Evolutionary conservation across 2,797 vertebrate species (phyloP), one percentile per base, ranked within the genome.

Genomic region (Pangasius krempfi): DNA sequence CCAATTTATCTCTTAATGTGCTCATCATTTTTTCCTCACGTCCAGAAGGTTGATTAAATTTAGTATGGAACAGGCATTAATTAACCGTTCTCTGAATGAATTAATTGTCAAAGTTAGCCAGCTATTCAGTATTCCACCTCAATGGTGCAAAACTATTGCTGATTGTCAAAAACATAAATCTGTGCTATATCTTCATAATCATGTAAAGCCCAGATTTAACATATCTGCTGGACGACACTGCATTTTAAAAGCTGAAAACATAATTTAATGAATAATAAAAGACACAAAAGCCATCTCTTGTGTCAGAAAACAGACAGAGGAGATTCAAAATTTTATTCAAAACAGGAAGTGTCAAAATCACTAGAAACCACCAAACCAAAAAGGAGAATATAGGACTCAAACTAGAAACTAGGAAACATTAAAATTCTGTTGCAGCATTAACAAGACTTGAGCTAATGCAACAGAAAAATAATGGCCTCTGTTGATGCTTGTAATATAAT

Each of bases 41-140:
- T 75, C 33, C 54, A 58, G 27, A 80, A 81, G 40, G 76, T 86
- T 83, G 66, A 86, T 86, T 73, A 89, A 73, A 89, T 88, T 88
- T 64, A 54, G 20, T 76, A 16, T n/a, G 72, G 60, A 62, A 25
- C 16, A 75, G 70, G 70, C 56, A 76, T 83, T 83, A 70, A 76
- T 89, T 76, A 86, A 86, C 66, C 54, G 47, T 27, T 52, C 30
- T 82, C 44, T 27, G 9, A 83, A 66, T 66, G 8, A 58, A 62
- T 75, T 62, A 73, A 81, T 62, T 64, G n/a, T 80, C 75, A 54
- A 62, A 86, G 18, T 66, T 81, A 44, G 47, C 33, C 76, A 30
- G 64, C 76, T 81, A 56, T 60, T 62, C 66, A 50, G 40, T 25
- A 37, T 82, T 89, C 76, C 20, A 47, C 22, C n/a, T 30, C 44